Base-by-base conservation (phyloP, 2,797 vertebrate species). In the Anas capensis region DNA sequence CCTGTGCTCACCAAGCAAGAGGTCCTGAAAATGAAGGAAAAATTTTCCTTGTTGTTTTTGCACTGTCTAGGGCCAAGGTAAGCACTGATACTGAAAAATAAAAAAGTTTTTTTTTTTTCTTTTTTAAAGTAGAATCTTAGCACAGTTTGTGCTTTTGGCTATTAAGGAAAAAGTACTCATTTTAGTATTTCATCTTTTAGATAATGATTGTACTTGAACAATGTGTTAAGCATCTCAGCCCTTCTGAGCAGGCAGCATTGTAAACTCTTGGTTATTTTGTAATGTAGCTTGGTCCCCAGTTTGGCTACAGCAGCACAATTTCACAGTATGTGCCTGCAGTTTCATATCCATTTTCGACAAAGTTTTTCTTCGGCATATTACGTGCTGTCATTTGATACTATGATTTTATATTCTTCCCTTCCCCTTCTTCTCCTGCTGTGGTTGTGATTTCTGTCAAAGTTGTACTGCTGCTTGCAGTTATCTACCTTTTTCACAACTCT, bases 401-500 rank as follows among this genome's bases (percentile, higher is more conserved):
- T 12, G 34, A 8, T 78, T 82, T 79, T 64, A n/a, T 86, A 61
- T 71, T 82, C 26, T 86, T 75, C 42, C 18, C 18, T 92, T 71
- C 20, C 66, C 31, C 27, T 44, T 81, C 24, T 33, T 81, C 53
- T 19, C 17, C 34, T 72, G 5, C 85, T 56, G 68, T 70, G 53
- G 27, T 86, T 90, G 92, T 88, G 33, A 2, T 91, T 62, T 38
- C 70, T 79, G 33, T 87, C 19, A 6, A 65, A 91, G 68, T 72
- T 42, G 18, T 82, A 7, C 23, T 51, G 38, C 31, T 80, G 10
- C 91, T 88, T 86, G 36, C 61, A 76, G 20, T 57, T 93, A 87
- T 62, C 92, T 93, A 90, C 70, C 51, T 95, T 93, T 93, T 64
- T 83, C 62, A 58, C 70, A 82, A n/a, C 42, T 90, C 44, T 70